Evolutionary conservation across 2,888 invertebrate genomes (phyloP).

Genomic region (Crossocerus cetratus): DNA sequence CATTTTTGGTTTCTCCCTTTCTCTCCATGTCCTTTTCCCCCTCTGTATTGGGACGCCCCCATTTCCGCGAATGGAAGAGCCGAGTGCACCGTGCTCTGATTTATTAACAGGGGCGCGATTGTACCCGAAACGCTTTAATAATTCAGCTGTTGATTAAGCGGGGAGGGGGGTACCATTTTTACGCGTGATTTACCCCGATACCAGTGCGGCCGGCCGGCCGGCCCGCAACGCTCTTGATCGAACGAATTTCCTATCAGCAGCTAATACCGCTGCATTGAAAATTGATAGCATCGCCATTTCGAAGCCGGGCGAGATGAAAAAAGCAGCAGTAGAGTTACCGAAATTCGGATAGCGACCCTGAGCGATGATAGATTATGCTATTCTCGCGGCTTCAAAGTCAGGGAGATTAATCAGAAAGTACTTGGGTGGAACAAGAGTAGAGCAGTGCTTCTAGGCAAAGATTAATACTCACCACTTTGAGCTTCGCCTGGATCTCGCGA

Average conservation of each 20-base stretch:
- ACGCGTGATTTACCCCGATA: slow-evolving; percentile 66
- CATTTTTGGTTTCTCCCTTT: slow-evolving; percentile 24
- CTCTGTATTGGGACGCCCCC: slow-evolving; percentile 24
- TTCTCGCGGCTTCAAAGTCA: not conserved
- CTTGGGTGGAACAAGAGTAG: not conserved
- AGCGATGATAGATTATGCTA: too few species aligned
- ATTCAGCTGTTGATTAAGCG: slow-evolving; percentile 75
- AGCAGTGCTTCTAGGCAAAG: slow-evolving; percentile 51
- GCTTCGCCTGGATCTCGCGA: slow-evolving; percentile 98
- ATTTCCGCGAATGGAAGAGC: slow-evolving; percentile 46
- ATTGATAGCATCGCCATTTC: not conserved
- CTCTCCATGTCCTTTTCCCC: slow-evolving; percentile 20
- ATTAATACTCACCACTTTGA: slow-evolving; percentile 92
- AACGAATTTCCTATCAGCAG: slow-evolving; percentile 39
- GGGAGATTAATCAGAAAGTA: not conserved
- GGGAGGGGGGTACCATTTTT: slow-evolving; percentile 70
- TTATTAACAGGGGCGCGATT: slow-evolving; percentile 72
- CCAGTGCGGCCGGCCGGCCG: slow-evolving; percentile 19
- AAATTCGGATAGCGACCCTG: not conserved
- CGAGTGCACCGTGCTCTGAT: slow-evolving; percentile 64
- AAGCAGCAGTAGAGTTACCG: not conserved
- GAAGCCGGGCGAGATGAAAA: not conserved
- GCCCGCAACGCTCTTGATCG: slow-evolving; percentile 32
- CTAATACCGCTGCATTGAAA: slow-evolving; percentile 19
- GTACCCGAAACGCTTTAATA: slow-evolving; percentile 72